A percentile compares a stretch with the other conserved stretches of the same genome.
phyloP scores from a whole-genome alignment of 1,140 invertebrate species.

The Akabosia matsudoensis region DNA sequence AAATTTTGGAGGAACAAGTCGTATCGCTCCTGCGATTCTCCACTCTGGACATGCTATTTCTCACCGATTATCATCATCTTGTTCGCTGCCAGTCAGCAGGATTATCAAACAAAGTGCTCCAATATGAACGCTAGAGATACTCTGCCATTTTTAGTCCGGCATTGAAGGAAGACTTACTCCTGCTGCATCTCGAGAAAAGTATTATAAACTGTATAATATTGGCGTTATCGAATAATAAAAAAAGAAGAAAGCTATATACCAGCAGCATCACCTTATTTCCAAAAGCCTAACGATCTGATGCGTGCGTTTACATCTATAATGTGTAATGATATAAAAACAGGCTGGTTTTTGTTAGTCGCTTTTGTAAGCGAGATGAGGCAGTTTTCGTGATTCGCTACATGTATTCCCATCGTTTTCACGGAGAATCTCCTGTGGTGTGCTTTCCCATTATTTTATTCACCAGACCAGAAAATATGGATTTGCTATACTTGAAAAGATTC shows the following conservation, averaged over 20 bases:
- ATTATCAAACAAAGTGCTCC: neutral
- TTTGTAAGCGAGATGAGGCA: neutral
- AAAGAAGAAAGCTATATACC: neutral
- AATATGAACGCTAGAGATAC: neutral
- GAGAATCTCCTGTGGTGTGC: constrained; percentile 37
- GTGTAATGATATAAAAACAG: neutral
- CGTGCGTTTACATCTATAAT: neutral
- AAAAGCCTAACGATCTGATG: neutral
- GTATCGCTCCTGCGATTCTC: neutral
- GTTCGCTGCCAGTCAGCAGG: neutral
- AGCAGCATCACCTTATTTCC: neutral
- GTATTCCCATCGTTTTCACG: constrained; percentile 21
- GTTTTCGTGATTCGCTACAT: constrained; percentile 9
- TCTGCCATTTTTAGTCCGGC: neutral
- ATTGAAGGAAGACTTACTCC: too few species aligned
- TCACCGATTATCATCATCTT: neutral
- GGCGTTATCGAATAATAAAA: constrained; percentile 15
- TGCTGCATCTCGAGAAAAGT: neutral
- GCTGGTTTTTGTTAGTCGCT: neutral
- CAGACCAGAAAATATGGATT: constrained; percentile 44
- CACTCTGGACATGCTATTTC: neutral
- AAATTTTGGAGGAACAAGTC: too few species aligned
- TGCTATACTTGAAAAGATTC: constrained; percentile 16
- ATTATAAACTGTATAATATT: neutral
- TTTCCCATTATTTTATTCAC: constrained; percentile 42